Base-by-base conservation (phyloP, 2,888 invertebrate species). In the Agrochola lychnidis region DNA sequence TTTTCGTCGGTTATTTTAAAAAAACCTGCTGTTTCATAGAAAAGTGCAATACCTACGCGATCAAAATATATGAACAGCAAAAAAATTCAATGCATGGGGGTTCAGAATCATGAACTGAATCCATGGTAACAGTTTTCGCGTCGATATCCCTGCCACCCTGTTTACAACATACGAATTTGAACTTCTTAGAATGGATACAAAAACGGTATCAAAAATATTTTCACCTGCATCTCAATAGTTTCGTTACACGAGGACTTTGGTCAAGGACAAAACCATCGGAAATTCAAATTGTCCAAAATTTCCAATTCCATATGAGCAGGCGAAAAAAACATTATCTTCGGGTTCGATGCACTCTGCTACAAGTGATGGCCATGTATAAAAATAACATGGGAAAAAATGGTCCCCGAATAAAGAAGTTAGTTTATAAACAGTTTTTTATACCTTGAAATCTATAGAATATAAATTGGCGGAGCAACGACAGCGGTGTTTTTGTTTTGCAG, bases 201-300 rank as follows among this genome's bases (percentile, higher is more conserved):
- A 82, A 67, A 70, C 59, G 10, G 56, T 76, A 62, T 16, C 64
- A 45, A 66, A 70, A 67, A 73, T 72, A 73, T 76, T 81, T 77
- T 78, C 88, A 88, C 88, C 83, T 88, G 89, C 81, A 83, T 70
- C 71, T 73, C 67, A 67, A 86, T 74, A 82, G 56, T 73, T 76
- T 78, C 72, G 70, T 67, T 87, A 82, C 84, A 87, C 89, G 89
- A 88, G 88, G 84, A 86, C 89, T 85, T 79, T 87, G 91, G 90
- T 91, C 93, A 94, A 93, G 93, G 93, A 87, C 91, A 91, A 70
- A 71, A 45, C 66, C 68, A 92, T 93, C 79, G 70, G 88, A 91
- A 93, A 92, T 93, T 92, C 89, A 92, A 87, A 93, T 92, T 87
- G 73, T 63, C 84, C 84, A 83, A 90, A 91, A 91, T 90, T 85